phyloP scores from a whole-genome alignment of 2,113 vertebrate genomes.

The Mixornis gularis region DNA sequence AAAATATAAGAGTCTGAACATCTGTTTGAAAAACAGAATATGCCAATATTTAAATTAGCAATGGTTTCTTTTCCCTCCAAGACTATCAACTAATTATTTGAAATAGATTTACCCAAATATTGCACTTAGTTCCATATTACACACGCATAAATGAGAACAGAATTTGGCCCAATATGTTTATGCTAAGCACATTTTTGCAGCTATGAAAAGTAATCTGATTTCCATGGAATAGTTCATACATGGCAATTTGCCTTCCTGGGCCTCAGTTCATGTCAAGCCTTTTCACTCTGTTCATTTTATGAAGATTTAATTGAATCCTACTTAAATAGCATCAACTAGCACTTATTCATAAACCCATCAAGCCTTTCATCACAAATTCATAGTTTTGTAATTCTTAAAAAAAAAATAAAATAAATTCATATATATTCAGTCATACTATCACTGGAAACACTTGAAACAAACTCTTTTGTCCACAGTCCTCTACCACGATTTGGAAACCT shows the following conservation, averaged over 20 bases:
- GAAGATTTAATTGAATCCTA: constrained; percentile 69
- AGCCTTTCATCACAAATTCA: constrained; percentile 60
- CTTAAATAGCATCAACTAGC: constrained; percentile 70
- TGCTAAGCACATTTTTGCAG: constrained; percentile 64
- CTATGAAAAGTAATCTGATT: constrained; percentile 62
- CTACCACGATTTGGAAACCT: not conserved
- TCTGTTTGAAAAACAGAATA: constrained; percentile 43
- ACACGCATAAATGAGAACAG: constrained; percentile 50
- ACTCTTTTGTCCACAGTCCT: not conserved
- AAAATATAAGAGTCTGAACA: constrained; percentile 50
- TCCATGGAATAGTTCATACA: constrained; percentile 61
- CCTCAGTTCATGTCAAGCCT: constrained; percentile 62
- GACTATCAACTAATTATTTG: constrained; percentile 65
- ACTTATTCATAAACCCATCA: constrained; percentile 65
- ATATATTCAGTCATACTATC: constrained; percentile 6
- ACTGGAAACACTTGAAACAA: constrained; percentile 53
- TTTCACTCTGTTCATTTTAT: constrained; percentile 62
- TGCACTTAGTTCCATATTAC: constrained; percentile 55
- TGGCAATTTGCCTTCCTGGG: constrained; percentile 63
- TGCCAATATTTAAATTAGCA: constrained; percentile 58
- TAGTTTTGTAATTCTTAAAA: constrained; percentile 50
- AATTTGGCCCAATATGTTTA: constrained; percentile 55
- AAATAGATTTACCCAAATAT: constrained; percentile 63
- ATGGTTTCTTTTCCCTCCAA: constrained; percentile 47
- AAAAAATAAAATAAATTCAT: constrained; percentile 1